Evolutionary conservation across 2,888 invertebrate genomes (phyloP), one percentile per base, ranked within the genome.

Genomic region (Keiferia lycopersicella): DNA sequence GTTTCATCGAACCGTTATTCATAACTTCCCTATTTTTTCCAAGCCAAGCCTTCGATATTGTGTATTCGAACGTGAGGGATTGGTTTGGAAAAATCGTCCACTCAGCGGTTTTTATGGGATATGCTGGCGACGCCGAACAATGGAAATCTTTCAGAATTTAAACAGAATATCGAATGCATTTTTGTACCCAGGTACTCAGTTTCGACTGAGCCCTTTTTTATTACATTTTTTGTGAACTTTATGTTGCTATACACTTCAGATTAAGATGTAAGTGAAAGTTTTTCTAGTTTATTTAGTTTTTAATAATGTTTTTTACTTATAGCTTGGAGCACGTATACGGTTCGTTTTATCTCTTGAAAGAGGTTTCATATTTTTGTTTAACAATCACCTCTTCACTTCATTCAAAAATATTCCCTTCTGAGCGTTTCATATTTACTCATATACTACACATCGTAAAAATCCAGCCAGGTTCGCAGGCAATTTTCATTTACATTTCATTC

Each of bases 1-100:
- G 59, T 60, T 63, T 65, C 53, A 63, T 22, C 65, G 56, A 56
- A 38, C 38, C 56, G 63, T 65, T 65, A 65, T 65, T 65, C 65
- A 63, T 65, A 45, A 63, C n/a, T 61, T n/a, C 20, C 61, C 63
- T 11, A 50, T 65, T 63, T 65, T 65, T 59, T 16, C 34, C 8
- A 11, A 51, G 51, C 59, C 53, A 45, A 59, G 62, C 38, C 45
- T 30, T 45, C 56, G 53, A 50, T 64, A 64, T 64, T 56, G 64
- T 60, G 56, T 61, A 61, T 61, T 51, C 20, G 61, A 34, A 61
- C 61, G 61, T 61, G 61, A 61, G 61, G 61, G 61, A 61, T 61
- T 51, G 61, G 34, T 51, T 39, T 26, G 61, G 61, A 50, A 61
- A 61, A 61, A 61, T 61, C 20, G 34, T 34, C 2, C 50, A 48